Evolutionary conservation across 2,888 invertebrate species (phyloP), one percentile per base, ranked within the genome.

Genomic region (Cosmorhoe ocellata): DNA sequence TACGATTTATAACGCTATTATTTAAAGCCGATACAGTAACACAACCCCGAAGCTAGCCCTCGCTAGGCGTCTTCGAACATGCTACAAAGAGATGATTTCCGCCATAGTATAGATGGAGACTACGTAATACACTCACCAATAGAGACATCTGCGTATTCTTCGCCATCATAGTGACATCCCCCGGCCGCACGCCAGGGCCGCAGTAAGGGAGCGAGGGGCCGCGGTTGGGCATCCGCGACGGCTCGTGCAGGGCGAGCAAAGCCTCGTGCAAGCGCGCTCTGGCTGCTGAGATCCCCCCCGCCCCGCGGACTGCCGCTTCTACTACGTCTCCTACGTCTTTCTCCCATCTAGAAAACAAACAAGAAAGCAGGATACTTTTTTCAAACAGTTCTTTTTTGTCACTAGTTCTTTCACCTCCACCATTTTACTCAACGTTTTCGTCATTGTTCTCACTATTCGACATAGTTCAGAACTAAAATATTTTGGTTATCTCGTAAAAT

Each of bases 121-220:
- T n/a, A n/a, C n/a, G n/a, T n/a, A n/a, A 6, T 4, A 22, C 11
- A 42, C 45, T 84, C 48, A 88, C 90, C 83, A 89, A 44, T 24
- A 87, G 63, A 2, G 88, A 86, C 83, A 88, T 86, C 65, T 93
- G 92, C 0, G 86, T 83, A 42, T 77, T 81, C 68, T 90, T 90
- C 3, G 91, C 77, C 82, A 88, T 88, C 88, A 91, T 89, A 6
- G 87, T 88, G 59, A 91, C 90, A 61, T 91, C 91, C 0, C 90
- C 91, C 0, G 87, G 87, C 5, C 87, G 65, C 14, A 90, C 91
- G 13, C 91, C 91, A 31, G 92, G 91, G 24, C 92, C 92, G 67
- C 91, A 92, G 76, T 92, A 93, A 53, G 92, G 91, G 44, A 92
- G 84, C 56, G 92, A 89, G 11, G 92, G 92, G 11, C 91, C 91